phyloP scores from a whole-genome alignment of 2,113 vertebrate species.

The Pachypanchax playfairii region DNA sequence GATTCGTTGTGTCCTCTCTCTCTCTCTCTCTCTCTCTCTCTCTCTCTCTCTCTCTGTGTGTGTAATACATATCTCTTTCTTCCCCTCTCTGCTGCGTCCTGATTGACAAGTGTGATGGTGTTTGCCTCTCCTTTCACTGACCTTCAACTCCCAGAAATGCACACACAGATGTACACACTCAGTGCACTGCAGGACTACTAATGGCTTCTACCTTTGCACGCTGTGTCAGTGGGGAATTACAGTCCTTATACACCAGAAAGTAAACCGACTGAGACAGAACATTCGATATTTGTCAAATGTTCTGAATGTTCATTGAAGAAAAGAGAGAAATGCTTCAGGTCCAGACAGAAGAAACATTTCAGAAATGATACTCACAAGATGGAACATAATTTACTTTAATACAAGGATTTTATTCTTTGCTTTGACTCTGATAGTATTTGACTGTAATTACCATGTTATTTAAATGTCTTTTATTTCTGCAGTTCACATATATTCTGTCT shows the following conservation, averaged over 20 bases:
- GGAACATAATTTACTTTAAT: background rate
- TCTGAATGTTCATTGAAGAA: slow-evolving; percentile 31
- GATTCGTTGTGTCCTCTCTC: background rate
- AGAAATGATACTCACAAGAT: background rate
- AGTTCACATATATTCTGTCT: too few relatives aligned
- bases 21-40: background rate
- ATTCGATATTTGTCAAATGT: slow-evolving; percentile 26
- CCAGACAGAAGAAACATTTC: background rate
- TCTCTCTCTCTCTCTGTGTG: slow-evolving; percentile 1
- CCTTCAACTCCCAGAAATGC: slow-evolving; percentile 66
- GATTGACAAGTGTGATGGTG: slow-evolving; percentile 69
- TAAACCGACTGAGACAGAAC: slow-evolving; percentile 8
- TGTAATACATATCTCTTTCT: background rate
- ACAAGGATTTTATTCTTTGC: background rate
- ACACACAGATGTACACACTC: slow-evolving; percentile 36
- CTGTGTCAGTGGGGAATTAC: slow-evolving; percentile 45
- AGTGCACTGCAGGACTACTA: slow-evolving; percentile 54
- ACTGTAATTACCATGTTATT: background rate
- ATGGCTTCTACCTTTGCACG: slow-evolving; percentile 56
- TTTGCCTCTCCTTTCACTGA: slow-evolving; percentile 67
- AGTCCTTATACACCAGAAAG: slow-evolving; percentile 26
- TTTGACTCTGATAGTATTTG: background rate
- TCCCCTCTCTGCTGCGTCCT: slow-evolving; percentile 14
- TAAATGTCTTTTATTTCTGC: too few relatives aligned
- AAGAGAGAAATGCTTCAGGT: background rate